Percentiles rank a stretch among this genome's conserved stretches.
These are phyloP conservation scores for Plagiodera versicolora DNA, from an alignment of 2,888 invertebrate species.

Conservation along the genomic window DNA sequence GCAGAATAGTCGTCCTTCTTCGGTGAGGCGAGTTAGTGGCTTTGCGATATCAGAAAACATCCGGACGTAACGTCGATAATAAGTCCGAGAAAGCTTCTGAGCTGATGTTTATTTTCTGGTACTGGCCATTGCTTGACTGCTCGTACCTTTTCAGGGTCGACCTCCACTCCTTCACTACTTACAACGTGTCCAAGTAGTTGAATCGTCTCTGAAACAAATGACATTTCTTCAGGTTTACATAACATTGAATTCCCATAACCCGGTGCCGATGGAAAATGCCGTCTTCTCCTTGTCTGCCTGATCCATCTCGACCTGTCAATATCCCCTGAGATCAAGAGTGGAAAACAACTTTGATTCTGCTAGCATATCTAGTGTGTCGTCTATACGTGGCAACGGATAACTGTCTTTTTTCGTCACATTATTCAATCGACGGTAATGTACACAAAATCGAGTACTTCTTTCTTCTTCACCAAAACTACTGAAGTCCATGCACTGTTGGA, in stretches of 20 bases:
- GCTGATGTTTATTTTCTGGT: constrained; percentile 15
- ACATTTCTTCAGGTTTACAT: constrained; percentile 22
- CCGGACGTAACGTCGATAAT: background rate
- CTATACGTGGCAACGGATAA: constrained; percentile 10
- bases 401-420: constrained; percentile 7
- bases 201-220: constrained; percentile 5
- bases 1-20: background rate
- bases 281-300: constrained; percentile 33
- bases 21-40: background rate
- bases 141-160: background rate
- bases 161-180: background rate
- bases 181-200: constrained; percentile 8
- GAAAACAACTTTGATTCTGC: constrained; percentile 20
- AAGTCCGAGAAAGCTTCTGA: background rate
- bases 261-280: constrained; percentile 32
- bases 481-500: constrained; percentile 23
- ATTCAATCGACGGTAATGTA: constrained; percentile 27
- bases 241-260: constrained; percentile 36
- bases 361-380: constrained; percentile 32
- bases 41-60: background rate
- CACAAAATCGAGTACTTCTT: constrained; percentile 30
- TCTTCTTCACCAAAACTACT: constrained; percentile 33
- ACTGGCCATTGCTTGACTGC: constrained; percentile 24
- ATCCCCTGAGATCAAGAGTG: constrained; percentile 26
- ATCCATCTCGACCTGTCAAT: constrained; percentile 28